Conservation (phyloP, 1,140 invertebrate genomes). For the Chionoecetes opilio region DNA sequence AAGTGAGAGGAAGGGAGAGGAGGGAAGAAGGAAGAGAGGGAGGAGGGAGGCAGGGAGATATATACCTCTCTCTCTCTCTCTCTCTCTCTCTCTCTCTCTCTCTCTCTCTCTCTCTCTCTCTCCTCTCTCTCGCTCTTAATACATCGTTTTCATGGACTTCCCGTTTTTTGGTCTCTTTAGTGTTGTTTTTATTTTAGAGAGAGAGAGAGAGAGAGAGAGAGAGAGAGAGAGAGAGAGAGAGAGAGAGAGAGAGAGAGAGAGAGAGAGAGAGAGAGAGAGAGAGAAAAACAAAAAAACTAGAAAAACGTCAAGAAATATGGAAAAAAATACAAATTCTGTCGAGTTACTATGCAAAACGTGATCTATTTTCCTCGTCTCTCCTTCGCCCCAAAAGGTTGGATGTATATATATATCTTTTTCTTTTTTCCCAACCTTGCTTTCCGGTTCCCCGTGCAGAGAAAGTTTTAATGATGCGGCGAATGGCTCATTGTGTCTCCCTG, state of each 20-base stretch:
- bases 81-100: too few species aligned
- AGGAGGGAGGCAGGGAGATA: not conserved
- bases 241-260: slow-evolving; percentile 37
- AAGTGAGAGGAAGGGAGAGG: not conserved
- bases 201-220: slow-evolving; percentile 45
- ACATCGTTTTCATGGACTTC: too few species aligned
- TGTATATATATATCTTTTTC: not conserved
- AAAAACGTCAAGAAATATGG: not conserved
- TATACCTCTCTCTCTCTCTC: too few species aligned
- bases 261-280: slow-evolving; percentile 51
- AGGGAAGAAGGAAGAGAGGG: not conserved
- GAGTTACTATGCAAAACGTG: not conserved
- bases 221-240: slow-evolving; percentile 36
- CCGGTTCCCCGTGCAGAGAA: not conserved
- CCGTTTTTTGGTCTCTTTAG: too few species aligned
- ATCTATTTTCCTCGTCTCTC: not conserved
- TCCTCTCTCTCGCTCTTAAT: too few species aligned
- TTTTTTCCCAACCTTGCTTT: not conserved
- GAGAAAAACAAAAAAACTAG: not conserved
- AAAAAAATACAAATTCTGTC: not conserved
- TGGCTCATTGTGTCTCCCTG: not conserved
- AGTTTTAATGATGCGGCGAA: slow-evolving; percentile 29
- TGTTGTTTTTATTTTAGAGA: too few species aligned
- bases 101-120: too few species aligned
- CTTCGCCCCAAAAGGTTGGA: not conserved